These are phyloP conservation scores for Microcebus tavaratra DNA, from an alignment of 2,113 vertebrate genomes.

Conservation along the genomic window DNA sequence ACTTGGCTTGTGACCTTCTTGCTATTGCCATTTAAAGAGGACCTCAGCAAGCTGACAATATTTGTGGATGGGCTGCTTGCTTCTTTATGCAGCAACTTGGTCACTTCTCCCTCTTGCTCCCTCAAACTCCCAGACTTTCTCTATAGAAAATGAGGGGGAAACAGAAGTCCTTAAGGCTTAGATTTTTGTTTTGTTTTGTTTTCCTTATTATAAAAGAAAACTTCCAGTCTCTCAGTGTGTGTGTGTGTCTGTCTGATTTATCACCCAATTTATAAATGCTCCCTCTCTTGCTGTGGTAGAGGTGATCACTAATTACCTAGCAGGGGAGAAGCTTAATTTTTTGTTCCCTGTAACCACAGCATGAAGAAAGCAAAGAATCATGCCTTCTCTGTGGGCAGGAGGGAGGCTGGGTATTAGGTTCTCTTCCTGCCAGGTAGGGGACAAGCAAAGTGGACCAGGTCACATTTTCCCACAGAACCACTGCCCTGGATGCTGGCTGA, in stretches of 20 bases:
- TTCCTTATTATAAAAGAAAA: background rate
- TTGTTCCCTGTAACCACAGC: background rate
- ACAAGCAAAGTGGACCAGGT: background rate
- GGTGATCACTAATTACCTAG: background rate
- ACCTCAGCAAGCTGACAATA: background rate
- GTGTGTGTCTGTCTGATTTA: background rate
- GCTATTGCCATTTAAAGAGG: background rate
- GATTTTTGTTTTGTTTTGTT: background rate
- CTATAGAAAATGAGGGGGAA: background rate
- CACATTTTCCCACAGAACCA: background rate
- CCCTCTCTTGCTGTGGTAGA: background rate
- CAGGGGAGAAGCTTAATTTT: background rate
- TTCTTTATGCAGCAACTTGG: background rate
- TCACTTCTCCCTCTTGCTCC: background rate
- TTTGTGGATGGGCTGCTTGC: background rate
- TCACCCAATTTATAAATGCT: background rate
- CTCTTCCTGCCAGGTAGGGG: background rate
- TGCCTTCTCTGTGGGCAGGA: background rate
- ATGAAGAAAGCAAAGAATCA: background rate
- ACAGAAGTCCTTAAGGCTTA: background rate
- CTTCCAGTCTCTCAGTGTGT: background rate
- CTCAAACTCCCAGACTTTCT: background rate
- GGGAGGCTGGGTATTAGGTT: background rate
- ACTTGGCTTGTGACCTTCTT: background rate
- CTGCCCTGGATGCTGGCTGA: background rate